Evolutionary conservation across 2,888 invertebrate genomes (phyloP).

Genomic region (Glyphotaelius pellucidus): DNA sequence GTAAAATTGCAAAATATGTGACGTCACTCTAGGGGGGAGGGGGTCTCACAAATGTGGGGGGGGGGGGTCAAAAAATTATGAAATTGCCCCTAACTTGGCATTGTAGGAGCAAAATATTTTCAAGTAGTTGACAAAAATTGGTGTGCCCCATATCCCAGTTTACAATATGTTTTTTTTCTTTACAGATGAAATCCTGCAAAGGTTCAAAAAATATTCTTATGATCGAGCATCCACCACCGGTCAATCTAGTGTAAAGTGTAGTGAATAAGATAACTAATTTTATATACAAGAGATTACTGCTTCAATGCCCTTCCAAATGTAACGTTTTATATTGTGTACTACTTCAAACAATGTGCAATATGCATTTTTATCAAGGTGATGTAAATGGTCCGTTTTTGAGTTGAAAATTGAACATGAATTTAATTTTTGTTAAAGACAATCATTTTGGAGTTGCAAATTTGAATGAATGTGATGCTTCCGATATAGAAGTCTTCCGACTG

Average conservation of each 20-base stretch:
- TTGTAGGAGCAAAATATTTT: no score
- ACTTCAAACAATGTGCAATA: not conserved
- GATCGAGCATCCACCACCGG: not conserved
- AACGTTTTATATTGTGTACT: not conserved
- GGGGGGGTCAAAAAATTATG: no score
- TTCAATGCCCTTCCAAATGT: not conserved
- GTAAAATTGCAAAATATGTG: no score
- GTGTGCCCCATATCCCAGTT: not conserved
- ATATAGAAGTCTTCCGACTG: not conserved
- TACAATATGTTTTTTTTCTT: constrained; percentile 20
- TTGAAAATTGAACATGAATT: not conserved
- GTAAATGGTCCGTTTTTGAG: not conserved
- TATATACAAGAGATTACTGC: not conserved
- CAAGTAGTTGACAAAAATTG: not conserved
- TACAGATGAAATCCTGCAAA: constrained; percentile 60
- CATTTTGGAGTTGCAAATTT: no score
- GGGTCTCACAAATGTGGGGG: no score
- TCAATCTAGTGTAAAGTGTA: not conserved
- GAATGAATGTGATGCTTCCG: not conserved
- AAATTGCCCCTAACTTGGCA: no score
- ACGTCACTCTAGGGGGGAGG: no score
- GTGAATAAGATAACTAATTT: not conserved
- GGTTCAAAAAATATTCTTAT: constrained; percentile 51
- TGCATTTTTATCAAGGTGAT: not conserved
- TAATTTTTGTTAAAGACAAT: no score